phyloP scores from a whole-genome alignment of 2,113 vertebrate genomes.

The Conger conger region DNA sequence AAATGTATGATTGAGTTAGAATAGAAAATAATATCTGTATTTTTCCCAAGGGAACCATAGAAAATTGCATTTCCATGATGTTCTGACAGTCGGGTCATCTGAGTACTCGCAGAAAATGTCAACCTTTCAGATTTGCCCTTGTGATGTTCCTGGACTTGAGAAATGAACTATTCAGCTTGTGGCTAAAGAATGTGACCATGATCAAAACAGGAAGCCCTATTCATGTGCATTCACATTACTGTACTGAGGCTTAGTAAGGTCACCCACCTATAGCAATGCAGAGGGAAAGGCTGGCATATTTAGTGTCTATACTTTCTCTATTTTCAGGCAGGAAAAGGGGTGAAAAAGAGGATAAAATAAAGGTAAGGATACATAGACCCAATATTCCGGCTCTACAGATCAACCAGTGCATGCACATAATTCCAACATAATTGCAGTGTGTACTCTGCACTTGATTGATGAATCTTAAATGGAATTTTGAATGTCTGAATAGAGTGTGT shows the following conservation, averaged over 20 bases:
- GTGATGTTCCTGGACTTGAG: too few species aligned
- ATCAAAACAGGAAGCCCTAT: not conserved
- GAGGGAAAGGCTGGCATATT: not conserved
- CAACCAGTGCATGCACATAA: not conserved
- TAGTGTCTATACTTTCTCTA: constrained; percentile 2
- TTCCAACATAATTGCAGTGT: not conserved
- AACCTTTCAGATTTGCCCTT: too few species aligned
- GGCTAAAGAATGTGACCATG: not conserved
- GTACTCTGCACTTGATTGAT: not conserved
- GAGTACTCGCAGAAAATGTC: too few species aligned
- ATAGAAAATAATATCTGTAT: too few species aligned
- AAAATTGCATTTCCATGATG: too few species aligned
- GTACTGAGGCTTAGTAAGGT: too few species aligned
- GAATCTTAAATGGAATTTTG: not conserved
- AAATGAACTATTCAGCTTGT: too few species aligned
- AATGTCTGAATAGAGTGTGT: not conserved
- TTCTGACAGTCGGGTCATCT: too few species aligned
- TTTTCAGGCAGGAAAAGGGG: constrained; percentile 67
- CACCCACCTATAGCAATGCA: too few species aligned
- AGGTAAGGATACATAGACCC: constrained; percentile 33
- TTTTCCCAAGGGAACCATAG: too few species aligned
- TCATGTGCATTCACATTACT: not conserved
- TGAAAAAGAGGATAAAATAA: constrained; percentile 61
- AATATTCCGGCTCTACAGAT: not conserved
- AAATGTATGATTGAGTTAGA: too few species aligned